Evolutionary conservation across 2,113 vertebrate genomes (phyloP).

Genomic region (Cyanoramphus novaezelandiae): DNA sequence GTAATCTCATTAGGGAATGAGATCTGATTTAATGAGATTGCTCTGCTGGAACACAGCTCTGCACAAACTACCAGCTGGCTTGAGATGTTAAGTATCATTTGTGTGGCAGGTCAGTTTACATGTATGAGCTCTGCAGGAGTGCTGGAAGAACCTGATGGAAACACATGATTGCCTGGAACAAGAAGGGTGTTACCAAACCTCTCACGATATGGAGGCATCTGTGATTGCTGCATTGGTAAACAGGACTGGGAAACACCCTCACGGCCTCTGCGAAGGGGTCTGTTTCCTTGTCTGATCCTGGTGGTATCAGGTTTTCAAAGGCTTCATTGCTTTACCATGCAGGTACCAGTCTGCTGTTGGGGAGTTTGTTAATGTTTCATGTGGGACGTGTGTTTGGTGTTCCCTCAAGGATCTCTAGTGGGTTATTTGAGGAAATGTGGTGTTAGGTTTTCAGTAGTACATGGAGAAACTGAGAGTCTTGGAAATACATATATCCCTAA

Average conservation of each 20-base stretch:
- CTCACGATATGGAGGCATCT: not conserved
- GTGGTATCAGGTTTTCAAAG: not conserved
- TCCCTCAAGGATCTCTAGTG: not conserved
- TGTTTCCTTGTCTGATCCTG: not conserved
- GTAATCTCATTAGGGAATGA: not conserved
- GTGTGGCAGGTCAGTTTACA: not conserved
- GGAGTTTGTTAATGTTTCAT: not conserved
- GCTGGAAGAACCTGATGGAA: not conserved
- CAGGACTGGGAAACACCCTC: not conserved
- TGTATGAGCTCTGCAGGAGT: not conserved
- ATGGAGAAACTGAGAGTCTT: not conserved
- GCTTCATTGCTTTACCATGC: not conserved
- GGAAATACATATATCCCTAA: not conserved
- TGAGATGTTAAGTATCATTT: not conserved
- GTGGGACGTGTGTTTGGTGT: not conserved
- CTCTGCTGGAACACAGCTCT: not conserved
- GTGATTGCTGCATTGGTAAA: not conserved
- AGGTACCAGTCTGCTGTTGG: not conserved
- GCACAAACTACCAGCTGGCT: not conserved
- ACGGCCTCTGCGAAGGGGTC: not conserved
- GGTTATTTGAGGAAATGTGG: not conserved
- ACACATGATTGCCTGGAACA: not conserved
- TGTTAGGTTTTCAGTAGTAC: not conserved
- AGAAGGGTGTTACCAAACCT: not conserved
- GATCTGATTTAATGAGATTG: constrained; percentile 3